Base-by-base conservation (phyloP, 1,140 invertebrate genomes). In the Apolygus lucorum region DNA sequence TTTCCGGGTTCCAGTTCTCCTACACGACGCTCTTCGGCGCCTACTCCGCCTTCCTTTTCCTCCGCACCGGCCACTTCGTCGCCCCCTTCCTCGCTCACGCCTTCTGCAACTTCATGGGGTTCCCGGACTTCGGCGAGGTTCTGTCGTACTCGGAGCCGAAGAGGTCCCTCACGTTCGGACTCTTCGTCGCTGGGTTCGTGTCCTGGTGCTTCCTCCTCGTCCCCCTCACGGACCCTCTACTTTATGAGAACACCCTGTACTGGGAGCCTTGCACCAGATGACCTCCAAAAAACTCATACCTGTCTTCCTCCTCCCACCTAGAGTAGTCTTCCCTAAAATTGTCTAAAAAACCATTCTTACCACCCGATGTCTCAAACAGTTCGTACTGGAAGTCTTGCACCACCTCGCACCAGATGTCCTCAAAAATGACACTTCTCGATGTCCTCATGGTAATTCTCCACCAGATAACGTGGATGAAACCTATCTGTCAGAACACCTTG, bases 61-160 rank as follows among this genome's bases (percentile, higher is more conserved):
- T 85, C 1, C 84, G 86, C 77, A 92, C 89, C 63, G 93, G 93
- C 68, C 93, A 97, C 78, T 86, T 96, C 75, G 81, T 88, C 21
- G 91, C 93, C 11, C 90, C 92, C n/a, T 86, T 96, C 72, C 77
- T 93, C 13, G 93, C 88, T 2, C 95, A 97, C 78, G 89, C 92
- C 1, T 96, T 97, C 78, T 98, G 95, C 78, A 97, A 98, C 81
- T 90, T 93, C 77, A 96, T 98, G 91, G 95, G 95, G 26, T 90
- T 97, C 75, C 95, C 95, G 0, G 91, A 96, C 77, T 83, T 97
- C 72, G 82, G 82, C 1, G 92, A 94, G 77, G 81, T 96, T 1
- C 77, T 84, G 52, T 83, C 85, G 24, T 89, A 89, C 75, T 83
- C 86, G 67, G 80, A 85, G 27, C 82, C 84, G 2, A 74, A 83